Base-by-base conservation (phyloP, 2,888 invertebrate species). In the Trachelus iudaicus region DNA sequence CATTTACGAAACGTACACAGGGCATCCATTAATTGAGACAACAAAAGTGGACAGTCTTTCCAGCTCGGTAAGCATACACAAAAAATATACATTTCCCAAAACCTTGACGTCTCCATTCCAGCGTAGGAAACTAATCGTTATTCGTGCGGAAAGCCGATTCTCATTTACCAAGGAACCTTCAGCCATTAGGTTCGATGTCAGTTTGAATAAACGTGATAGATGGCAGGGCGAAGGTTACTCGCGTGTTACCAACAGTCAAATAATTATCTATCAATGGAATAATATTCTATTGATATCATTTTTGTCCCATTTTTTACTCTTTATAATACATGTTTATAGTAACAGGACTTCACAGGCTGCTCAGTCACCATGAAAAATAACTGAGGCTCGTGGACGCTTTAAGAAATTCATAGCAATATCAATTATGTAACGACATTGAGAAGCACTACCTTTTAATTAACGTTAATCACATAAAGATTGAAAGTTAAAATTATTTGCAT, bases 51-150 rank as follows among this genome's bases (percentile, higher is more conserved):
- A 31, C 31, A 31, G 71, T 34, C 71, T 71, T 71, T 71, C 71
- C 71, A 34, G 71, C 71, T 71, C 71, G 71, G 71, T 71, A 34
- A 11, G 6, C 71, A 34, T 33, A 34, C 31, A 71, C 71, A 71
- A 71, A 31, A 34, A 34, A 71, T 31, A 71, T 71, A 71, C 71
- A 71, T 71, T 71, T 71, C 71, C 71, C 71, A 71, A 71, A 71
- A 71, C 71, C 71, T 71, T 71, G 71, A 31, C 31, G 56, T 71
- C 71, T 34, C 33, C 33, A 71, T 71, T 34, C 71, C 34, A 31
- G 71, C 71, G 34, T 34, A 31, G 71, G 71, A 71, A 71, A 23
- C 23, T 31, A 33, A 71, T 30, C 23, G 33, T 71, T 31, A 11
- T 71, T 71, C 34, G 33, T 34, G 71, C 71, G 71, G 71, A 31